These are phyloP conservation scores for Hypomecis atomaria DNA, from an alignment of 2,888 invertebrate species.

Conservation along the genomic window DNA sequence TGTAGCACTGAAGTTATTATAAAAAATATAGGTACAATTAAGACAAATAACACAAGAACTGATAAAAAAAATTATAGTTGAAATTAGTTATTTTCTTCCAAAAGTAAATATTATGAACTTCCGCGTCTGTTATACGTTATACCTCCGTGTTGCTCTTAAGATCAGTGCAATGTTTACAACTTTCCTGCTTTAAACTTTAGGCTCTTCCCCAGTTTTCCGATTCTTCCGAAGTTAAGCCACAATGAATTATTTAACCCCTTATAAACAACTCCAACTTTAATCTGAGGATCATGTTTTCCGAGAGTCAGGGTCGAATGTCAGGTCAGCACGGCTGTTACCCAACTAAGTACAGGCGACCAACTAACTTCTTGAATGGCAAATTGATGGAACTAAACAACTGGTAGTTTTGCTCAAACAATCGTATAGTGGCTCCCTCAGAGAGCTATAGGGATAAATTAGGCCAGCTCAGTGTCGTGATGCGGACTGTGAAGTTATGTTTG, in stretches of 20 bases:
- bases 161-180: not conserved
- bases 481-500: conserved; percentile 8
- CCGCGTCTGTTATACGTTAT: too few relatives aligned
- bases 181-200: not conserved
- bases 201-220: not conserved
- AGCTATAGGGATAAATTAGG: not conserved
- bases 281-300: conserved; percentile 21
- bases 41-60: too few relatives aligned
- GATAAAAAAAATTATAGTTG: too few relatives aligned
- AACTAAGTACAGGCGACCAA: conserved; percentile 13
- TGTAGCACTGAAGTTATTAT: too few relatives aligned
- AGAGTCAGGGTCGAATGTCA: conserved; percentile 16
- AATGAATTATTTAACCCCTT: conserved; percentile 6
- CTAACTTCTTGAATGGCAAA: not conserved
- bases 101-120: too few relatives aligned
- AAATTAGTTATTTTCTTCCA: too few relatives aligned
- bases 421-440: not conserved
- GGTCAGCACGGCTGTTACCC: conserved; percentile 19
- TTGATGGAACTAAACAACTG: not conserved
- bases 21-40: too few relatives aligned
- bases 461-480: conserved; percentile 7
- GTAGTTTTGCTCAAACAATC: not conserved
- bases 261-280: conserved; percentile 15
- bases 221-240: conserved; percentile 1
- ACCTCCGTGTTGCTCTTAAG: too few relatives aligned